Percentiles rank a stretch among this genome's conserved stretches.
Conservation (phyloP, 1,140 invertebrate genomes). For the Ganaspis sp. region DNA sequence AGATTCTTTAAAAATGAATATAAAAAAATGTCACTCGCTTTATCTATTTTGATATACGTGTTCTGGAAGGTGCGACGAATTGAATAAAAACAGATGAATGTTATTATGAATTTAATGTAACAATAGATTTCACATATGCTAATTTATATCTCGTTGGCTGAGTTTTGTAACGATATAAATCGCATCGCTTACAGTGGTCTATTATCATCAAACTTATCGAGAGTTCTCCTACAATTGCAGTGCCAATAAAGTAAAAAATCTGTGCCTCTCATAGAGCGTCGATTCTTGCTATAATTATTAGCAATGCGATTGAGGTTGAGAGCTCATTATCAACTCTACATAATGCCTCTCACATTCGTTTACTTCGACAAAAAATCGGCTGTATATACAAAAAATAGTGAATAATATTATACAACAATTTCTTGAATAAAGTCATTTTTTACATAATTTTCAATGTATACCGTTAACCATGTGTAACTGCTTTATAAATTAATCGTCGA, state of each 20-base stretch:
- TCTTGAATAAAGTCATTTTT: slow-evolving; percentile 29
- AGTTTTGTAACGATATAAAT: neutral
- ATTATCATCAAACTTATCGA: neutral
- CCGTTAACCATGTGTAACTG: neutral
- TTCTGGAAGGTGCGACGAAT: neutral
- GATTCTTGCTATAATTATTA: neutral
- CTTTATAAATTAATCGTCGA: neutral
- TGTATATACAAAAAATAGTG: slow-evolving; percentile 23
- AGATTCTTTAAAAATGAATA: neutral
- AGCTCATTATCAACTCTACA: neutral
- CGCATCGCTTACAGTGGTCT: neutral
- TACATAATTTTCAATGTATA: slow-evolving; percentile 11
- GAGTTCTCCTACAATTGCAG: neutral
- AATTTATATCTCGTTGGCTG: slow-evolving; percentile 2
- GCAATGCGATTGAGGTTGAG: neutral
- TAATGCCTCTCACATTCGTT: slow-evolving; percentile 23
- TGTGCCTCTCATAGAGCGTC: neutral
- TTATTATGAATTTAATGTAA: slow-evolving; percentile 64
- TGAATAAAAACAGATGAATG: slow-evolving; percentile 41
- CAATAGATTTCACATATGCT: slow-evolving; percentile 42
- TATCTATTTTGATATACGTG: neutral
- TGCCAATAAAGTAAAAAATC: neutral
- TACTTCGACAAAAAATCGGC: slow-evolving; percentile 22
- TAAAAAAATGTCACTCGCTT: neutral
- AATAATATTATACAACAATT: slow-evolving; percentile 26